phyloP scores from a whole-genome alignment of 1,140 invertebrate genomes.

The Delia radicum region DNA sequence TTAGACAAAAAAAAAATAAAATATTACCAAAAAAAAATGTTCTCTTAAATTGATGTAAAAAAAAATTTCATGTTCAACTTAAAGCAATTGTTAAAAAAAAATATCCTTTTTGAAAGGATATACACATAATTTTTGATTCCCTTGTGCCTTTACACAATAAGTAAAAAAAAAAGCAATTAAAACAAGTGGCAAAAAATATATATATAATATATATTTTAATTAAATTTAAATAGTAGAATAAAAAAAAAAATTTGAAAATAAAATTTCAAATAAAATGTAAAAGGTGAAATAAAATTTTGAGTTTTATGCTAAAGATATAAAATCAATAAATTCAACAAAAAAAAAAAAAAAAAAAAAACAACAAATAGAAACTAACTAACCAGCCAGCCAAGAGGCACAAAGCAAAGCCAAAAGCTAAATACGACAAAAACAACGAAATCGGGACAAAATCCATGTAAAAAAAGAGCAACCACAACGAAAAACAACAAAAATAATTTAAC shows the following conservation, averaged over 20 bases:
- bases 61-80: not conserved
- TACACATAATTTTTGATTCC: constrained; percentile 19
- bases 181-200: not conserved
- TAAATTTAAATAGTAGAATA: not conserved
- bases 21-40: too few species aligned
- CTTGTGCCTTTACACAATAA: constrained; percentile 10
- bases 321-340: constrained; percentile 2
- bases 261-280: not conserved
- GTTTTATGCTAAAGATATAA: not conserved
- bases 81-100: not conserved
- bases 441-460: constrained; percentile 7
- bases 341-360: not conserved
- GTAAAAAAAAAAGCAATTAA: not conserved
- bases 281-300: not conserved
- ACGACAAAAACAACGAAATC: constrained; percentile 19
- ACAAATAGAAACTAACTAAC: not conserved
- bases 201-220: not conserved
- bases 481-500: not conserved
- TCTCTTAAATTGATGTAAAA: too few species aligned
- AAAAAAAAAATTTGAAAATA: not conserved
- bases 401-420: constrained; percentile 20
- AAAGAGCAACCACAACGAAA: not conserved
- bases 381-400: constrained; percentile 12
- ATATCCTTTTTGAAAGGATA: constrained; percentile 8
- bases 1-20: too few species aligned